Conservation (phyloP, 2,113 vertebrate species). For the Eleginops maclovinus region DNA sequence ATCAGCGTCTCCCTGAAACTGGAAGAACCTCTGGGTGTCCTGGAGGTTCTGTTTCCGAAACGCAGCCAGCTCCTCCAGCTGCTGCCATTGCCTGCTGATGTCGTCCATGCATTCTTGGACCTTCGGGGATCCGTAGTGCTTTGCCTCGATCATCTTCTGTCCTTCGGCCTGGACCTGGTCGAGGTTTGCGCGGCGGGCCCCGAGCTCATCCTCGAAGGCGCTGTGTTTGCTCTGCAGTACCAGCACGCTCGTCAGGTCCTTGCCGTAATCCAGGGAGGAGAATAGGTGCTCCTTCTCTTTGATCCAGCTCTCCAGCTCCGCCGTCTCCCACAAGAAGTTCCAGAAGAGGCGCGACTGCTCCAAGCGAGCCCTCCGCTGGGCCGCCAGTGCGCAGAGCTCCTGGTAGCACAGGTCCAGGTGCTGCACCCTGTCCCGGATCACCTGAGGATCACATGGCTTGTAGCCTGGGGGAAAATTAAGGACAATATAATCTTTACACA, state of each 20-base stretch:
- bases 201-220: slow-evolving; percentile 93
- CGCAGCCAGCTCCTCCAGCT: slow-evolving; percentile 91
- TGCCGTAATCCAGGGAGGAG: slow-evolving; percentile 93
- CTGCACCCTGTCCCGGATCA: slow-evolving; percentile 92
- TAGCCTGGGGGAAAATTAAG: slow-evolving; percentile 82
- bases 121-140: slow-evolving; percentile 85
- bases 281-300: slow-evolving; percentile 97
- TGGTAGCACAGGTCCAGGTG: slow-evolving; percentile 91
- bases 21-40: slow-evolving; percentile 92
- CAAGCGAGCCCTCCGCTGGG: slow-evolving; percentile 86
- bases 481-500: neutral
- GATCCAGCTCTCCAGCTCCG: slow-evolving; percentile 94
- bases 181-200: slow-evolving; percentile 84
- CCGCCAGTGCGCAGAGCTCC: slow-evolving; percentile 88
- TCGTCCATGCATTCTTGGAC: slow-evolving; percentile 84
- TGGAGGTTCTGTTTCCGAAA: slow-evolving; percentile 91
- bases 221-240: slow-evolving; percentile 93
- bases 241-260: slow-evolving; percentile 92
- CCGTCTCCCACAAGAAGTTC: slow-evolving; percentile 95
- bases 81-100: slow-evolving; percentile 88
- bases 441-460: slow-evolving; percentile 94
- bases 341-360: slow-evolving; percentile 93
- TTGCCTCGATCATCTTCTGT: slow-evolving; percentile 82
- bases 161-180: slow-evolving; percentile 85
- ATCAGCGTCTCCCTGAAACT: slow-evolving; percentile 94